Conservation (phyloP, 1,140 invertebrate species). For the Varroa destructor region DNA sequence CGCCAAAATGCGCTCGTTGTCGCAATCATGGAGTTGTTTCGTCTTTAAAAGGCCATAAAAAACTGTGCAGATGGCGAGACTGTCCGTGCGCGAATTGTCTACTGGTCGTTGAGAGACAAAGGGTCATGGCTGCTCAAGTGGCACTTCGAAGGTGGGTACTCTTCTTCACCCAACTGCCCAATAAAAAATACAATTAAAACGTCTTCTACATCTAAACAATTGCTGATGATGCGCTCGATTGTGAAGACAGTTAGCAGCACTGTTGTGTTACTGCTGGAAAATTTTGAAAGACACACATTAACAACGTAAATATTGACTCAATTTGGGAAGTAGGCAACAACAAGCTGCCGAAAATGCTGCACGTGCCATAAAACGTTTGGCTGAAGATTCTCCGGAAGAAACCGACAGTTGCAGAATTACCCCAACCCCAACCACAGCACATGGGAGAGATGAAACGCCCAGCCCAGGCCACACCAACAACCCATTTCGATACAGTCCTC, state of each 20-base stretch:
- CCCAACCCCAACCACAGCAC: too few relatives aligned
- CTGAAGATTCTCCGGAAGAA: conserved; percentile 5
- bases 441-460: too few relatives aligned
- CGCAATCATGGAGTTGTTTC: conserved; percentile 95
- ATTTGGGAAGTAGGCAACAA: conserved; percentile 3
- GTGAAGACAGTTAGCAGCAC: too few relatives aligned
- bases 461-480: too few relatives aligned
- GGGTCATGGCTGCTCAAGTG: conserved; percentile 95
- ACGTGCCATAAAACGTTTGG: conserved; percentile 5
- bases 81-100: conserved; percentile 95
- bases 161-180: background rate
- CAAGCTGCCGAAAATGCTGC: conserved; percentile 21
- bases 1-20: conserved; percentile 93
- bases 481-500: too few relatives aligned
- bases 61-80: conserved; percentile 88
- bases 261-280: too few relatives aligned
- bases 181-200: too few relatives aligned
- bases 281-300: too few relatives aligned
- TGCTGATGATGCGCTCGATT: too few relatives aligned
- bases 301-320: background rate
- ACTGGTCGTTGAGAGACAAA: conserved; percentile 90
- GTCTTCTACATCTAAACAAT: too few relatives aligned
- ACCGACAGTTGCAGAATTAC: too few relatives aligned
- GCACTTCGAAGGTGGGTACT: conserved; percentile 54
- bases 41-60: conserved; percentile 90